Conservation (phyloP, 2,888 invertebrate species). For the Brachynemurus nebulosus region DNA sequence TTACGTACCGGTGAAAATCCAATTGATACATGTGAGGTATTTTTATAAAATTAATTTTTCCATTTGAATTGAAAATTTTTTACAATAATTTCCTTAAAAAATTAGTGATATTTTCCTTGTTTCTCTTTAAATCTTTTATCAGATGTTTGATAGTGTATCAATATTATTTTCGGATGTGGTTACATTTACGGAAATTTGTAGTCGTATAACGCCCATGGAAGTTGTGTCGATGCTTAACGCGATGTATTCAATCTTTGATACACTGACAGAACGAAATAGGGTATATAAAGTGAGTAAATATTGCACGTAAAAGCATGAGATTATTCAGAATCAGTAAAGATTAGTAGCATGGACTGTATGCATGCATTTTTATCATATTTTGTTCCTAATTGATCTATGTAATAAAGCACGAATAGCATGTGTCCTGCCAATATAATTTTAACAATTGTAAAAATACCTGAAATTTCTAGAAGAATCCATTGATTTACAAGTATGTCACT, state of each 20-base stretch:
- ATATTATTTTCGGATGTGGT: slow-evolving; percentile 96
- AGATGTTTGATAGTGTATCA: slow-evolving; percentile 95
- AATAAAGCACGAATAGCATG: no score
- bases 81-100: no score
- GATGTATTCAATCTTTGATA: slow-evolving; percentile 96
- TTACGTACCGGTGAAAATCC: slow-evolving; percentile 89
- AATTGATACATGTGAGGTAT: slow-evolving; percentile 91
- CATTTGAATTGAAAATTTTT: no score
- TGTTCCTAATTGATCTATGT: no score
- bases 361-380: no score
- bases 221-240: slow-evolving; percentile 95
- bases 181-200: slow-evolving; percentile 94
- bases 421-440: no score
- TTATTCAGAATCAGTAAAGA: no score
- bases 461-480: no score
- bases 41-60: slow-evolving; percentile 9
- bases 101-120: not conserved
- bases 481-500: no score
- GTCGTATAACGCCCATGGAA: slow-evolving; percentile 90
- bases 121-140: slow-evolving; percentile 22
- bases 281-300: slow-evolving; percentile 74
- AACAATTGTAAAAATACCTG: no score
- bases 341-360: no score
- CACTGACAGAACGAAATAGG: slow-evolving; percentile 77
- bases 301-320: no score